Base-by-base conservation (phyloP, 2,888 invertebrate species). In the Catocala nupta region DNA sequence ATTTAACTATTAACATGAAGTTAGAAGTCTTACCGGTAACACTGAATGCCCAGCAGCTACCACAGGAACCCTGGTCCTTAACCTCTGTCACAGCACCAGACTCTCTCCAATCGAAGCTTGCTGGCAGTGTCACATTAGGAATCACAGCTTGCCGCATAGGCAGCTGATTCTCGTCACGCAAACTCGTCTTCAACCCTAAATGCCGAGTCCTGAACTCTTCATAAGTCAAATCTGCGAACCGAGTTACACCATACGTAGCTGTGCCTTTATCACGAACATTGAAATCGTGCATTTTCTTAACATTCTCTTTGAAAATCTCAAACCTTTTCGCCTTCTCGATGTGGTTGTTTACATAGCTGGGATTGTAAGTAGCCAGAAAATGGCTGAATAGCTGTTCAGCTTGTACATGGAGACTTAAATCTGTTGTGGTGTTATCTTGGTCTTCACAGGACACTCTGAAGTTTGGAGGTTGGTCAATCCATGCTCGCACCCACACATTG, bases 21-120 rank as follows among this genome's bases (percentile, higher is more conserved):
- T 34, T 12, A 1, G 34, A 50, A 5, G 10, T 36, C 5, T n/a
- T 78, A 88, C 99, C 99, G 68, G 99, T 99, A 0, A 98, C 98
- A 80, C 98, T 98, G 89, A 99, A 99, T 0, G 99, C 99, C 99
- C 99, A 99, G 85, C 98, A 98, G 39, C 98, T 98, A 16, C 98
- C 98, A 81, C 98, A 98, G 8, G 90, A 89, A 0, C 97, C 98
- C 89, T 99, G 99, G 92, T 99, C 95, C 88, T 99, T 99, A 0
- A 99, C 98, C 59, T 96, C 95, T 0, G 98, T 98, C 5, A 99
- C 98, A 0, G 95, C 98, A 55, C 96, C 96, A 69, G 96, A 95
- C 5, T 96, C 94, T 52, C 99, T 95, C 99, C 99, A 99, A 88
- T 99, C 99, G 86, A 97, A 98, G 62, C 95, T 95, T 0, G 92